phyloP scores from a whole-genome alignment of 2,888 invertebrate species.

The Phrixothrix hirtus region DNA sequence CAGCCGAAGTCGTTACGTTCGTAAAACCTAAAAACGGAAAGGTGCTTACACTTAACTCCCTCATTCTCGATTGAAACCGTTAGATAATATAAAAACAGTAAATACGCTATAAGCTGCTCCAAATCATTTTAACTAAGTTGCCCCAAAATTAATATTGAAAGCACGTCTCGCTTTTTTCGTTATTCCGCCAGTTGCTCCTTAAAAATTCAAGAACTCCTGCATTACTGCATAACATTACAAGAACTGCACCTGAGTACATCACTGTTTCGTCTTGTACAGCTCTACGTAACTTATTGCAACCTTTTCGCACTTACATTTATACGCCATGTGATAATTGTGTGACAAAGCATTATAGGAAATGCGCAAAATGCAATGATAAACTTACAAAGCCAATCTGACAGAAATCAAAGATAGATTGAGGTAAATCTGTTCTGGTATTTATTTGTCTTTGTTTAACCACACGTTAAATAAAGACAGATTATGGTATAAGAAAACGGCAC shows the following conservation, averaged over 20 bases:
- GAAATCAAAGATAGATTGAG: no score
- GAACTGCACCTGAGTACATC: background rate
- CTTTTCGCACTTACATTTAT: background rate
- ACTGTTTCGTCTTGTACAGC: background rate
- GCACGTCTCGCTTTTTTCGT: constrained; percentile 21
- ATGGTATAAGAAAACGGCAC: no score
- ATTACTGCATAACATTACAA: constrained; percentile 25
- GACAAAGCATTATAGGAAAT: background rate
- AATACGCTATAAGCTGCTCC: constrained; percentile 9
- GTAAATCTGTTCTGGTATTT: no score
- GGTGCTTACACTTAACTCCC: constrained; percentile 3
- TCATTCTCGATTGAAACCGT: constrained; percentile 9
- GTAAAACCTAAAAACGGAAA: constrained; percentile 6
- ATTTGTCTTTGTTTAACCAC: no score
- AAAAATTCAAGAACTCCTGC: constrained; percentile 25
- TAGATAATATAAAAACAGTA: constrained; percentile 11
- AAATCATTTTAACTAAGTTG: constrained; percentile 5
- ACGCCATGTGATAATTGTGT: background rate
- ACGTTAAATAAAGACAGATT: no score
- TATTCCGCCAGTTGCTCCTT: constrained; percentile 22
- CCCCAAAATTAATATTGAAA: constrained; percentile 16
- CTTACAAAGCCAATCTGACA: no score
- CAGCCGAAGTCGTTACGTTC: constrained; percentile 4
- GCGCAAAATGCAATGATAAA: constrained; percentile 7
- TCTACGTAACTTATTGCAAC: background rate